These are phyloP conservation scores for Falco biarmicus DNA, from an alignment of 2,797 vertebrate species.

Conservation along the genomic window DNA sequence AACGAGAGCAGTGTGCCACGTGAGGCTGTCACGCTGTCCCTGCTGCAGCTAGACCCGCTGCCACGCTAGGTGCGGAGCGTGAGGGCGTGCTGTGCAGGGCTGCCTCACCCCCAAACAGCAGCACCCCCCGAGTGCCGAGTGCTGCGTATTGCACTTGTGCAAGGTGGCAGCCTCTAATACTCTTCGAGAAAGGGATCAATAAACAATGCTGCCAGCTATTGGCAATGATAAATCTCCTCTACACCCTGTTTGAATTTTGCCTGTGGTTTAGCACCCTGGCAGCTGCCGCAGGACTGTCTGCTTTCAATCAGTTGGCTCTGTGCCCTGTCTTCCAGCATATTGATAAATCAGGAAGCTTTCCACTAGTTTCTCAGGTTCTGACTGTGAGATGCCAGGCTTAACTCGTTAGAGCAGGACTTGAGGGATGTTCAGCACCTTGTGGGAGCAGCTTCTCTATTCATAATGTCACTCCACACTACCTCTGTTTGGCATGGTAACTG, in stretches of 20 bases:
- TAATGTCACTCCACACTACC: neutral
- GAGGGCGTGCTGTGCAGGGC: neutral
- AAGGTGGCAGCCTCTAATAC: rapidly evolving
- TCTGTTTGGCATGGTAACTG: neutral
- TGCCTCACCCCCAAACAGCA: neutral
- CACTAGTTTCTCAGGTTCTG: neutral
- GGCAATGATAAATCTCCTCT: neutral
- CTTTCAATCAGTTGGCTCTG: neutral
- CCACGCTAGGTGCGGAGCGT: neutral
- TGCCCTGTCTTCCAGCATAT: neutral
- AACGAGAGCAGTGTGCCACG: neutral
- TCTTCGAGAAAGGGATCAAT: neutral
- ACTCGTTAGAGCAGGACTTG: neutral
- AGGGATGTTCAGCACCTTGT: neutral
- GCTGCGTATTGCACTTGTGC: rapidly evolving
- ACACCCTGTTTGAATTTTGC: neutral
- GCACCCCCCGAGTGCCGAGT: rapidly evolving
- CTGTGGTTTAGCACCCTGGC: neutral
- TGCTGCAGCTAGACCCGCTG: neutral
- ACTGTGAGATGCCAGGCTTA: neutral
- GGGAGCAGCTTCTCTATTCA: neutral
- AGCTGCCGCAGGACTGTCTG: neutral
- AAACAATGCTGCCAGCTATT: neutral
- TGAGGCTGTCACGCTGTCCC: neutral
- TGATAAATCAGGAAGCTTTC: neutral